A percentile compares a stretch with the other conserved stretches of the same genome.
Conservation (phyloP, 2,797 vertebrate species). For the Semaprochilodus insignis region DNA sequence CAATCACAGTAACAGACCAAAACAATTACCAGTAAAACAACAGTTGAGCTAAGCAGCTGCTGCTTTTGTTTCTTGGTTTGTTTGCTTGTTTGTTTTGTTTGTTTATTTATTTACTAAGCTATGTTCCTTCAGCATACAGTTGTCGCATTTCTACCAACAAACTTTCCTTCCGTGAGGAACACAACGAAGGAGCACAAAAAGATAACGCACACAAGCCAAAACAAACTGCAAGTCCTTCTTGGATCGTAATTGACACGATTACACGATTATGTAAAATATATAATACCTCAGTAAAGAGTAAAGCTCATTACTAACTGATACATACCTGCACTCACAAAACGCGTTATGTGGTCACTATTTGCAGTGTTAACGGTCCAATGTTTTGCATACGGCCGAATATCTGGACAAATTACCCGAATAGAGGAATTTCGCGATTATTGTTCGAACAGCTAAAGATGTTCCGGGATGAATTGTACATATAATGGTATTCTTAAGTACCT, state of each 20-base stretch:
- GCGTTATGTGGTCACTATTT: not conserved
- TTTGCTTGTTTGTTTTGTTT: too few species aligned
- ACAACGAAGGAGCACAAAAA: too few species aligned
- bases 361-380: not conserved
- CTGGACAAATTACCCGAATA: not conserved
- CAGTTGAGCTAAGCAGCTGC: too few species aligned
- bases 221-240: not conserved
- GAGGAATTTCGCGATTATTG: slow-evolving; percentile 59
- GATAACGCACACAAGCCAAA: too few species aligned
- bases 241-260: not conserved
- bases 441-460: slow-evolving; percentile 79
- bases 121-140: too few species aligned
- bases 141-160: not conserved
- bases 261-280: not conserved
- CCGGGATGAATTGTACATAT: too few species aligned
- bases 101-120: too few species aligned
- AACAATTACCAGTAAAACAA: too few species aligned
- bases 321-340: not conserved
- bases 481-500: slow-evolving; percentile 67
- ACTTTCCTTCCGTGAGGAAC: not conserved
- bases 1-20: too few species aligned
- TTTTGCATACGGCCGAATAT: not conserved
- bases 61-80: too few species aligned
- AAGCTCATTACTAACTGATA: not conserved
- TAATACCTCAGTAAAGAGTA: not conserved